Percentiles rank a stretch among this genome's conserved stretches.
These are phyloP conservation scores for Aix galericulata DNA, from an alignment of 2,113 vertebrate genomes.

Conservation along the genomic window DNA sequence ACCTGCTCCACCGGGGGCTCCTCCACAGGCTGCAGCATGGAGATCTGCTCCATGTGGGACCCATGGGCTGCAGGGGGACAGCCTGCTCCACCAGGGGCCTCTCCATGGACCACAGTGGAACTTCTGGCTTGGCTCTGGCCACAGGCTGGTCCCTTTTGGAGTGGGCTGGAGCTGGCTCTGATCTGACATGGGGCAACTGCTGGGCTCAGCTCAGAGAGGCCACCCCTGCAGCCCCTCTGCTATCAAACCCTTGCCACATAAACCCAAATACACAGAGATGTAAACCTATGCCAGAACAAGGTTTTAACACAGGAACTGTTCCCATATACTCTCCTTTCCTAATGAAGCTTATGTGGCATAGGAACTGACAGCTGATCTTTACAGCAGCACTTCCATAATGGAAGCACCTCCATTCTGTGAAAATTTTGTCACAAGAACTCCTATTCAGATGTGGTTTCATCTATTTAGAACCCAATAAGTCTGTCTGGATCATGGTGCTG, in stretches of 20 bases:
- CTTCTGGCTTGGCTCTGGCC: too few relatives aligned
- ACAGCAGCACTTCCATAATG: rapidly evolving
- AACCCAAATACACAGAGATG: not conserved
- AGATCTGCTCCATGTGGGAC: too few relatives aligned
- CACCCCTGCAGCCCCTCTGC: not conserved
- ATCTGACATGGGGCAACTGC: too few relatives aligned
- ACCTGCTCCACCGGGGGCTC: too few relatives aligned
- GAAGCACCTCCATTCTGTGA: not conserved
- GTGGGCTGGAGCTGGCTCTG: too few relatives aligned
- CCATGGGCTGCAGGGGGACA: too few relatives aligned
- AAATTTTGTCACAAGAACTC: not conserved
- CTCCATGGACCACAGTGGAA: too few relatives aligned
- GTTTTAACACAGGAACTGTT: rapidly evolving
- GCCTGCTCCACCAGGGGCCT: too few relatives aligned
- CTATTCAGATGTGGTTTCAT: not conserved
- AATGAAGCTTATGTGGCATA: rapidly evolving
- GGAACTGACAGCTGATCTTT: not conserved
- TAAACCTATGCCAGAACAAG: not conserved
- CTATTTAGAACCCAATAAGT: not conserved
- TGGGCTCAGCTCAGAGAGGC: not conserved
- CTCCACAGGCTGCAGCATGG: too few relatives aligned
- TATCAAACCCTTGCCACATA: not conserved
- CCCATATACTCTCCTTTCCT: not conserved
- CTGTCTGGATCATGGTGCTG: not conserved
- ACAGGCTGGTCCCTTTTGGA: too few relatives aligned